Evolutionary conservation across 53 echinoderm and acorn worm genomes (phyloP).

Genomic region (Echinarachnius parma): DNA sequence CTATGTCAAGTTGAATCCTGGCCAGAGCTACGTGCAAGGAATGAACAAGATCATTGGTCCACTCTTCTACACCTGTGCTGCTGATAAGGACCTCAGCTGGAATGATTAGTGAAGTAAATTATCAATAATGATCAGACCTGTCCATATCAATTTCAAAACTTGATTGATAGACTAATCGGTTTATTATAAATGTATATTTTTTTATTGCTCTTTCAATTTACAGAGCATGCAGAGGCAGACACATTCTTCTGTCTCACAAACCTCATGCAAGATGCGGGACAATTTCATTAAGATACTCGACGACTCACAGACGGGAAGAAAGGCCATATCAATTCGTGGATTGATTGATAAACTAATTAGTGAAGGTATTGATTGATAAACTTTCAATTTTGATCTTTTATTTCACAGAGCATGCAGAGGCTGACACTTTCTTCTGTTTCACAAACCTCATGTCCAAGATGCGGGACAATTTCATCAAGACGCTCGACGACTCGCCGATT

Average conservation of each 20-base stretch:
- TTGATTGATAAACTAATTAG: too few species aligned
- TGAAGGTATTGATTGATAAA: too few species aligned
- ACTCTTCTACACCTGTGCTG: constrained; percentile 88
- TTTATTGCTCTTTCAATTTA: too few species aligned
- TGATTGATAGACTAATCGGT: neutral
- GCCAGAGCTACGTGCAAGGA: constrained; percentile 96
- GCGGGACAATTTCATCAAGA: constrained; percentile 97
- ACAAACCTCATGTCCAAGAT: constrained; percentile 96
- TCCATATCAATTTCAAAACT: too few species aligned
- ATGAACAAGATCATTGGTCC: constrained; percentile 99
- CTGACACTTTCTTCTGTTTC: constrained; percentile 99
- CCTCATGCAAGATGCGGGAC: constrained; percentile 92
- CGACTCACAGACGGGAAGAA: constrained; percentile 81
- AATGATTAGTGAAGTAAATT: constrained; percentile 66
- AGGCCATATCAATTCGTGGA: too few species aligned
- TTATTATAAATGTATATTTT: neutral
- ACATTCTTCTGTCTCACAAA: constrained; percentile 99
- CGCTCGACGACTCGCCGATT: constrained; percentile 78
- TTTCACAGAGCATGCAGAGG: constrained; percentile 85
- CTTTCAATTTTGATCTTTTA: too few species aligned
- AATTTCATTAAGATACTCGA: constrained; percentile 98
- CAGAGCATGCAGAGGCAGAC: constrained; percentile 95
- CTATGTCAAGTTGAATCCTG: constrained; percentile 96
- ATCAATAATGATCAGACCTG: too few species aligned
- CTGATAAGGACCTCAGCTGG: constrained; percentile 64